phyloP scores from a whole-genome alignment of 2,888 invertebrate genomes.

The Cactoblastis cactorum region DNA sequence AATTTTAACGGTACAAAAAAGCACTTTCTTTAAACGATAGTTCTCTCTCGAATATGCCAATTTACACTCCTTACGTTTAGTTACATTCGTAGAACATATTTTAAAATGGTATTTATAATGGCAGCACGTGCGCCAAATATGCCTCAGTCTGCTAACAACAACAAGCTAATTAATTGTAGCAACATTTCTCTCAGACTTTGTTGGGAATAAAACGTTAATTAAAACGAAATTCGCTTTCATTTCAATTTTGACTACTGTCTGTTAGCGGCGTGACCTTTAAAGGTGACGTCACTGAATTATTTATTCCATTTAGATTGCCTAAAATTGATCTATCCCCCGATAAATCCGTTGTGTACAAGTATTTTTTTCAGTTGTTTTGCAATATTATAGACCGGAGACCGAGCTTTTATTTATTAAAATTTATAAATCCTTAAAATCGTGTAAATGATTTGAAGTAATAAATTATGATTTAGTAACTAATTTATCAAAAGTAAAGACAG shows the following conservation, averaged over 20 bases:
- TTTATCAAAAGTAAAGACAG: no score
- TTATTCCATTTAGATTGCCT: background rate
- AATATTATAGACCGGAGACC: no score
- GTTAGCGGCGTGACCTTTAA: background rate
- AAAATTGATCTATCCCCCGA: background rate
- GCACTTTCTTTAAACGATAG: no score
- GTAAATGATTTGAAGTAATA: no score
- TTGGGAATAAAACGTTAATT: conserved; percentile 24
- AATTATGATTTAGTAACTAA: no score
- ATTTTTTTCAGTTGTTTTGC: no score
- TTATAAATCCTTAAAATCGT: no score
- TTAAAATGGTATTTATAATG: conserved; percentile 5
- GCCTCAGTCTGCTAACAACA: conserved; percentile 16
- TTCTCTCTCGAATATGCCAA: background rate
- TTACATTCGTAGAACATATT: no score
- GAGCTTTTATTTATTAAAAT: no score
- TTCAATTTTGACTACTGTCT: background rate
- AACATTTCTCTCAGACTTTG: conserved; percentile 21
- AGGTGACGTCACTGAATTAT: background rate
- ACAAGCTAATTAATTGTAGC: conserved; percentile 25
- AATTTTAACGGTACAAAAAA: no score
- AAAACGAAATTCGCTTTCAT: conserved; percentile 20
- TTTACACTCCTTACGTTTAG: no score
- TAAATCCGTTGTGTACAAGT: no score
- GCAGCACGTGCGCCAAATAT: conserved; percentile 9